Base-by-base conservation (phyloP, 2,888 invertebrate genomes). In the Athalia rosae region DNA sequence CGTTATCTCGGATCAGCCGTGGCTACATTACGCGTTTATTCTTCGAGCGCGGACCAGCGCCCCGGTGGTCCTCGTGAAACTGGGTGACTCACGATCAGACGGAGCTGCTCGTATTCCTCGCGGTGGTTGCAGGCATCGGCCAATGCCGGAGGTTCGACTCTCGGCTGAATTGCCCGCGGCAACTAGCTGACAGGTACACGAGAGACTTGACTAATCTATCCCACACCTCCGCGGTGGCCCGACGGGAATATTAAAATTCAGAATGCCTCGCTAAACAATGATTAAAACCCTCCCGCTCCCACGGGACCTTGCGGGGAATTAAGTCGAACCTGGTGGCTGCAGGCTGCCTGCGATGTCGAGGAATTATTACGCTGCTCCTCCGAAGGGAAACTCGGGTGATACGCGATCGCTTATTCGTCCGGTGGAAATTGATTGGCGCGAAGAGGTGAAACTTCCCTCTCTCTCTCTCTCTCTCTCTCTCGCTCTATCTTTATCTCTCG, bases 151-250 rank as follows among this genome's bases (percentile, higher is more conserved):
- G 71, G 71, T 71, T 71, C 58, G 28, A 28, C 28, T 28, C 28
- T 28, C 28, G 58, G 58, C 58, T 71, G 13, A 71, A 71, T 71
- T 71, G 81, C 83, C 84, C 80, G 82, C 79, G 86, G 85, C 85
- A 83, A 86, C 83, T 86, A 85, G 84, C 87, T 85, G 86, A 85
- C 85, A 84, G 84, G 79, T 71, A 71, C 80, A 82, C 82, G 85
- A 80, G 82, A 84, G 80, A 82, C 83, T 82, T 82, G 85, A 85
- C 84, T 86, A 87, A 87, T 87, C 85, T 85, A 85, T 86, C 83
- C 86, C 85, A 84, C 86, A 84, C 85, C 85, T 87, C 79, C 79
- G 79, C 80, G 79, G 79, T 80, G 79, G 79, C 78, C 78, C 53
- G 28, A 28, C 15, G 80, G 79, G 81, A 81, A 82, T 84, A 85